Base-by-base conservation (phyloP, 1,140 invertebrate genomes). In the Drosophila pruinosa region DNA sequence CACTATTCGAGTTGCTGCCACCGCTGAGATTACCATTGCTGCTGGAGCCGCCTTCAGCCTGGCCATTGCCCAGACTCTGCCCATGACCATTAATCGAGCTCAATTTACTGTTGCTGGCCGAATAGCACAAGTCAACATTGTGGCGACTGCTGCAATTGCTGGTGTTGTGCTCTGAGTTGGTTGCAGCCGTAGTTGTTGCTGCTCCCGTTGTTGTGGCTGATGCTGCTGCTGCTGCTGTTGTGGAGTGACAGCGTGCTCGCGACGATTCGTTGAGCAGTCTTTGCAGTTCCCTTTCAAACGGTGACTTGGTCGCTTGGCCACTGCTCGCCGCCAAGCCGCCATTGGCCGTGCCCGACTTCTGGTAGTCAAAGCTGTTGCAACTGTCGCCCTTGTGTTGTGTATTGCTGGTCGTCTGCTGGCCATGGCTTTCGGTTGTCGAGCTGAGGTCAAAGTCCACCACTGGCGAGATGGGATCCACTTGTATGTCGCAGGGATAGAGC, bases 281-380 rank as follows among this genome's bases (percentile, higher is more conserved):
- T 91, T 95, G 94, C 67, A 95, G 95, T 83, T 95, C 95, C 78
- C 94, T 93, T 91, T 95, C 94, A 78, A 95, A 95, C 4, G 94
- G 95, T 38, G 93, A 94, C 58, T 91, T 91, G 38, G 85, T 79
- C 19, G 70, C 48, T 38, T 17, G 41, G n/a, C n/a, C n/a, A n/a
- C 41, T 3, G n/a, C 45, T 6, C 56, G 21, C 24, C 43, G 43
- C 15, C 39, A 47, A 14, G 6, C 19, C 36, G 41, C 24, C 6
- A 43, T 39, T 4, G 1, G 14, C 90, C 82, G 31, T 85, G 28
- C 50, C 78, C 89, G 57, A 72, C 12, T 78, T 75, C 14, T 76
- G 76, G 72, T 94, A 94, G 67, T 94, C 94, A 62, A 94, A 94
- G 86, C 94, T 94, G 7, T 93, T 93, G 80, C 94, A 94, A 45